Percentiles rank a stretch among this genome's conserved stretches.
phyloP scores from a whole-genome alignment of 2,797 vertebrate genomes.

The Champsocephalus esox region DNA sequence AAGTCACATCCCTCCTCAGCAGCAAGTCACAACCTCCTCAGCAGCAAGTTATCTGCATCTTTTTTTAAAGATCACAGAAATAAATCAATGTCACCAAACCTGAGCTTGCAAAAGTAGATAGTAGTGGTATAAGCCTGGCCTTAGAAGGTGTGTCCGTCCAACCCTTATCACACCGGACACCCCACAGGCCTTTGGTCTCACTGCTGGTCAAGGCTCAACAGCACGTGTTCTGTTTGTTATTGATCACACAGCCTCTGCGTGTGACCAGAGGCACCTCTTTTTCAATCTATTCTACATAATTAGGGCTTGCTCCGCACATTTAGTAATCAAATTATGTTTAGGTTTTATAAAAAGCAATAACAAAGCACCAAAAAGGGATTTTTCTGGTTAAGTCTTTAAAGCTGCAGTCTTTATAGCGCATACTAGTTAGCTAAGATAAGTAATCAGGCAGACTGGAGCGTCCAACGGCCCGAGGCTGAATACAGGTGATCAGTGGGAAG shows the following conservation, averaged over 20 bases:
- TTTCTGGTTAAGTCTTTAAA: conserved; percentile 12
- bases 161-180: background rate
- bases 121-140: background rate
- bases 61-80: conserved; percentile 9
- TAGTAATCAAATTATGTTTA: conserved; percentile 14
- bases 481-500: conserved; percentile 5
- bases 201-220: background rate
- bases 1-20: too few species aligned
- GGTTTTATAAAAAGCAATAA: conserved; percentile 50
- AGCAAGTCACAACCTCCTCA: conserved; percentile 12
- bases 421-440: conserved; percentile 28
- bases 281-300: conserved; percentile 10
- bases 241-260: conserved; percentile 1
- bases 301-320: conserved; percentile 10
- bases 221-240: conserved; percentile 14
- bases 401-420: background rate
- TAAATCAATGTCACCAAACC: conserved; percentile 27
- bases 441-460: conserved; percentile 10
- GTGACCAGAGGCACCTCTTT: conserved; percentile 5
- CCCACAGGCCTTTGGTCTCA: background rate
- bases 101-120: background rate
- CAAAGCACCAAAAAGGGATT: conserved; percentile 37
- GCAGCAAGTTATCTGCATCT: conserved; percentile 12
- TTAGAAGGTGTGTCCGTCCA: background rate
- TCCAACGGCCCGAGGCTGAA: background rate